These are phyloP conservation scores for Oncorhynchus kisutch DNA, from an alignment of 2,113 vertebrate genomes.

Conservation along the genomic window DNA sequence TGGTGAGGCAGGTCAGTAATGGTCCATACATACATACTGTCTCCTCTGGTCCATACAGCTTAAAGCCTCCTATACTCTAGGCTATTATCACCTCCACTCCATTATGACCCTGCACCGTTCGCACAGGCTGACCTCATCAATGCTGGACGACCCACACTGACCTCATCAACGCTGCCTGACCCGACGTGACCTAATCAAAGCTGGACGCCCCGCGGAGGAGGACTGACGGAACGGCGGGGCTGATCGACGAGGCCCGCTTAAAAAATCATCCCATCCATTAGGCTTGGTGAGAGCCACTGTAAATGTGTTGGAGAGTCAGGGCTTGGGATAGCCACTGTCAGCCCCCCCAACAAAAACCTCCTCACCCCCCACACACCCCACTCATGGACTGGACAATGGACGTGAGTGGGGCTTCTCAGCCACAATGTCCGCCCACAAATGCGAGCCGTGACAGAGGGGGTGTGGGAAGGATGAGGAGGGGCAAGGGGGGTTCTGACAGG, in stretches of 20 bases:
- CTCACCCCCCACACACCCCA: conserved; percentile 25
- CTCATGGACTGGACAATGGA: conserved; percentile 61
- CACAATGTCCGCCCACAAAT: conserved; percentile 74
- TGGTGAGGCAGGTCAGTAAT: background rate
- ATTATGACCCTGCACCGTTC: conserved; percentile 35
- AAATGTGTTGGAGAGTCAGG: conserved; percentile 58
- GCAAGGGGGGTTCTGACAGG: conserved; percentile 24
- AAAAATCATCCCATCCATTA: conserved; percentile 74
- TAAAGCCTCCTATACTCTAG: conserved; percentile 1
- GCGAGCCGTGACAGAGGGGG: conserved; percentile 60
- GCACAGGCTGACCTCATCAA: conserved; percentile 76
- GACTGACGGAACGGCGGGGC: background rate
- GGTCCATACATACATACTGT: background rate
- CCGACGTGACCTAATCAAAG: conserved; percentile 77
- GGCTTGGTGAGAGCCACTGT: conserved; percentile 69
- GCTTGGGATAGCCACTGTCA: conserved; percentile 63
- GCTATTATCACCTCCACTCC: conserved; percentile 50
- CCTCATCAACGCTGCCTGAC: conserved; percentile 75
- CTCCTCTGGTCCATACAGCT: background rate
- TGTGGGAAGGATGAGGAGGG: conserved; percentile 23
- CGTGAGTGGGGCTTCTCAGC: conserved; percentile 23
- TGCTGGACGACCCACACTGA: conserved; percentile 72
- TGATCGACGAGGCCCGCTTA: conserved; percentile 23
- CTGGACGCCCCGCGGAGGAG: conserved; percentile 57
- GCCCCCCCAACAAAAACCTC: no score